Percentiles rank a stretch among this genome's conserved stretches.
Evolutionary conservation across 92 coral and sea anemone genomes (phyloP).

Genomic region (Heliopora coerulea): DNA sequence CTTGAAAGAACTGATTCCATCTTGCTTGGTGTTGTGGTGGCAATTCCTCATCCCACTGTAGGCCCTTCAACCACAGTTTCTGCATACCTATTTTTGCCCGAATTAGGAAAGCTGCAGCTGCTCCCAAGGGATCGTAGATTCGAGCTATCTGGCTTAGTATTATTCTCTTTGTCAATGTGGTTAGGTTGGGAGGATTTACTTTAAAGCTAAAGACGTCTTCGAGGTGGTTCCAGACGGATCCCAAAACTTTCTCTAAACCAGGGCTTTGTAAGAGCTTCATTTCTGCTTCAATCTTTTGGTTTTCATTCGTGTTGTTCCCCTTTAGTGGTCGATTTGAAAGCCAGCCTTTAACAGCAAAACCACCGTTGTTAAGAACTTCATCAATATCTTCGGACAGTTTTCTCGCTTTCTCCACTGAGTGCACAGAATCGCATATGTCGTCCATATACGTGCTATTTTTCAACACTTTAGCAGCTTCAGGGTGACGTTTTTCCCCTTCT

Average conservation of each 20-base stretch:
- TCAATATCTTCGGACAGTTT: slow-evolving; percentile 30
- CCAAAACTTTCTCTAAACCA: too few relatives aligned
- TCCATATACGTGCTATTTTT: slow-evolving; percentile 20
- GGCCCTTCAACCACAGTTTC: slow-evolving; percentile 37
- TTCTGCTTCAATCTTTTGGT: background rate
- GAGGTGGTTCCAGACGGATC: too few relatives aligned
- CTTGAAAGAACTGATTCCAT: slow-evolving; percentile 43
- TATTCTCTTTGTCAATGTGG: slow-evolving; percentile 31
- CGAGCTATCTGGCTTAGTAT: slow-evolving; percentile 45
- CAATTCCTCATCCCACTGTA: slow-evolving; percentile 40
- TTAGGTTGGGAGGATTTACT: background rate
- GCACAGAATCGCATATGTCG: slow-evolving; percentile 32
- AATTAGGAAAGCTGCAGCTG: slow-evolving; percentile 41
- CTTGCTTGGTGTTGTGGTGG: background rate
- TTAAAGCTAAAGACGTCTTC: too few relatives aligned
- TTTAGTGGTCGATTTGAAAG: slow-evolving; percentile 9
- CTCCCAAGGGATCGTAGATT: slow-evolving; percentile 39
- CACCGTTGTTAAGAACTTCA: slow-evolving; percentile 41
- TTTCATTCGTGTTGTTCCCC: background rate
- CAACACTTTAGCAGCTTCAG: slow-evolving; percentile 22
- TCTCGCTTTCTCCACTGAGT: slow-evolving; percentile 9
- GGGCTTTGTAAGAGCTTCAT: too few relatives aligned
- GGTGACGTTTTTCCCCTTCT: background rate
- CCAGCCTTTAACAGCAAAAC: slow-evolving; percentile 53
- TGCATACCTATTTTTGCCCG: slow-evolving; percentile 47